A percentile compares a stretch with the other conserved stretches of the same genome.
Conservation (phyloP, 2,888 invertebrate genomes). For the Ochropleura plecta region DNA sequence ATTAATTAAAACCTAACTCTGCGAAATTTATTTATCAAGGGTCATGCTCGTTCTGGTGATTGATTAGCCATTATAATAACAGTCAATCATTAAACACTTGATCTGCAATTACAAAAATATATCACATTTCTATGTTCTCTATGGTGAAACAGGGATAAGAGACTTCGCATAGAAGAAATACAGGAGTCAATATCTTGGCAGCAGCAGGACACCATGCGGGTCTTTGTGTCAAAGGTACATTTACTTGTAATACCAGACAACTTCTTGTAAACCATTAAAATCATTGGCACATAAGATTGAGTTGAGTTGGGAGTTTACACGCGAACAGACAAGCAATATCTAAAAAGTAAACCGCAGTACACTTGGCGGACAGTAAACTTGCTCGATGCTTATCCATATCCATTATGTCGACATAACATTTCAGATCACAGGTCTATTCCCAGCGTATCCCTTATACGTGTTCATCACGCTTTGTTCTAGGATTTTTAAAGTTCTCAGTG, state of each 20-base stretch:
- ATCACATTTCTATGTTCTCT: not conserved
- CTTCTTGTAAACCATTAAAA: not conserved
- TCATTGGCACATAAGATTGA: not conserved
- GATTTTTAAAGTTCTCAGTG: constrained; percentile 4
- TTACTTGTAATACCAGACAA: not conserved
- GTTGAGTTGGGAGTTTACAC: not conserved
- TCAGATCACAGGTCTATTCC: not conserved
- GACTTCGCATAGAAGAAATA: not conserved
- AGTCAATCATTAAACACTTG: not conserved
- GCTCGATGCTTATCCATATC: not conserved
- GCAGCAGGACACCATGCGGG: not conserved
- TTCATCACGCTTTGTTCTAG: constrained; percentile 7
- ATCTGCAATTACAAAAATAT: not conserved
- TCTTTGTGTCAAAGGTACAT: not conserved
- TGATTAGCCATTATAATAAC: not conserved
- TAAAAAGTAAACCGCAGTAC: no score
- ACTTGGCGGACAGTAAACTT: not conserved
- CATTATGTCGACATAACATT: not conserved
- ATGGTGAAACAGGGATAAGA: not conserved
- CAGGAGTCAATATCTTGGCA: not conserved
- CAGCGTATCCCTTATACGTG: constrained; percentile 1
- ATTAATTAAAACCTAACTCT: not conserved
- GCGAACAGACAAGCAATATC: not conserved
- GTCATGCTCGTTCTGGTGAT: not conserved
- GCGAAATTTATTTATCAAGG: not conserved